Evolutionary conservation across 2,113 vertebrate genomes (phyloP).

Genomic region (Cottus gobio): DNA sequence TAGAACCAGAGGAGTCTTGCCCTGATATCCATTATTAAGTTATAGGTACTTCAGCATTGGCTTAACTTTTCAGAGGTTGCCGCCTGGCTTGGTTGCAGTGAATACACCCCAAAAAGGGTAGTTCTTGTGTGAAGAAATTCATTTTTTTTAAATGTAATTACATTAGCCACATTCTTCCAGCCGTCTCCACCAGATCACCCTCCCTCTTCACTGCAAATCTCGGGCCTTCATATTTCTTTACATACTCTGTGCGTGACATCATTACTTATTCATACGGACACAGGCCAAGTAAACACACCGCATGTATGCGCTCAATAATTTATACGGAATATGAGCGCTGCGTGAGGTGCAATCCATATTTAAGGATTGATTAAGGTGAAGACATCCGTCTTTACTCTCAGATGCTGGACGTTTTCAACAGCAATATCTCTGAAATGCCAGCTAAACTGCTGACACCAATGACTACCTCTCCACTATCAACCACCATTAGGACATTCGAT

Average conservation of each 20-base stretch:
- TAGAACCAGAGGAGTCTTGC: background rate
- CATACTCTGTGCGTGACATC: conserved; percentile 37
- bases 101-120: background rate
- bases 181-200: background rate
- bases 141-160: background rate
- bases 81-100: background rate
- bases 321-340: conserved; percentile 38
- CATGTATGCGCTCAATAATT: conserved; percentile 72
- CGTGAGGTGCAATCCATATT: conserved; percentile 42
- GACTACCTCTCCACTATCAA: too few species aligned
- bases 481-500: too few species aligned
- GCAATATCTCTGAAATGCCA: background rate
- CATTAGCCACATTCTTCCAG: background rate
- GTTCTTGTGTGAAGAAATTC: background rate
- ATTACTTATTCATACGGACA: conserved; percentile 67
- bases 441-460: background rate
- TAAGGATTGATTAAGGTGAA: conserved; percentile 7
- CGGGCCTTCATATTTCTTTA: conserved; percentile 16
- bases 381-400: conserved; percentile 9
- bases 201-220: background rate
- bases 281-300: conserved; percentile 67
- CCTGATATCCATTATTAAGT: background rate
- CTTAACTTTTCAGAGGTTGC: background rate
- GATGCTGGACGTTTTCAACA: conserved; percentile 17
- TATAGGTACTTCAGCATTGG: background rate